Conservation (phyloP, 2,797 vertebrate species). For the Parotocinclus haroldoi region DNA sequence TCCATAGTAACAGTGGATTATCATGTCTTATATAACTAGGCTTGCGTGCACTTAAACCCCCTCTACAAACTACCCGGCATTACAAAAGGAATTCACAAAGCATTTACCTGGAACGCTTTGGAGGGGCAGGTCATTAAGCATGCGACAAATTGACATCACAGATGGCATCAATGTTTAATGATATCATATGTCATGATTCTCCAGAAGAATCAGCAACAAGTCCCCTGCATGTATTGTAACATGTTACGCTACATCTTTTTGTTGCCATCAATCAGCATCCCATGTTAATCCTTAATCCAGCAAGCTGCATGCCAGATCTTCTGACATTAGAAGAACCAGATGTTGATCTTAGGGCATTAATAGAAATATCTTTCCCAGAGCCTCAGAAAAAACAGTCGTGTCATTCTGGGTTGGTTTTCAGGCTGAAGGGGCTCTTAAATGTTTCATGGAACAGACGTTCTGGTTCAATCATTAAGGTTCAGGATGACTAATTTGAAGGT, state of each 20-base stretch:
- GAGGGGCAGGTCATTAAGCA: background rate
- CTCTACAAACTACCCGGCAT: conserved; percentile 57
- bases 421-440: background rate
- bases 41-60: conserved; percentile 60
- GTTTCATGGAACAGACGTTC: background rate
- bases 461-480: background rate
- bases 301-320: background rate
- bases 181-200: too few species aligned
- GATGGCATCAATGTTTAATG: too few species aligned
- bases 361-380: background rate
- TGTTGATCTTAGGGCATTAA: too few species aligned
- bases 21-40: conserved; percentile 65
- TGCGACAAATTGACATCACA: too few species aligned
- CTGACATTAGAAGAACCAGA: too few species aligned
- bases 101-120: conserved; percentile 33
- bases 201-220: background rate
- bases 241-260: background rate
- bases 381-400: background rate
- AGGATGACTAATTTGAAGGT: too few species aligned
- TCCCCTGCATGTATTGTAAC: too few species aligned
- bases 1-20: conserved; percentile 69
- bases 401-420: background rate
- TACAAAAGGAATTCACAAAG: background rate
- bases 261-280: background rate
- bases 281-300: background rate